Base-by-base conservation (phyloP, 2,888 invertebrate genomes). In the Drosophila parthenogenetica region DNA sequence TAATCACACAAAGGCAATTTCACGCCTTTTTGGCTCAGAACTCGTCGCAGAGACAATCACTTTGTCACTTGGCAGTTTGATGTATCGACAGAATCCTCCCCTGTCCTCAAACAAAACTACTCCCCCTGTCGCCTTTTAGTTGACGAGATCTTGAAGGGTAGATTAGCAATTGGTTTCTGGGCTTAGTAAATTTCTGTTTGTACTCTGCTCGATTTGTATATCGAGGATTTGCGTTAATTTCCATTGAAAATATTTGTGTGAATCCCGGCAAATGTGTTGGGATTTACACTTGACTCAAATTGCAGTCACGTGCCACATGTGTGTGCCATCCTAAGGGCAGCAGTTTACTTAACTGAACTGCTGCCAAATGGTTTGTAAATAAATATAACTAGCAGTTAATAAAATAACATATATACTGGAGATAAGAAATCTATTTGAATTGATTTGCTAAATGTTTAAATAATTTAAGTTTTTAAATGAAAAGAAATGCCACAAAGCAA, bases 1-100 rank as follows among this genome's bases (percentile, higher is more conserved):
- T 87, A 89, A 86, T 86, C 89, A 89, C 81, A 80, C 85, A 86
- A 88, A 86, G 79, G 82, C 89, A 90, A 90, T 90, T 90, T 90
- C 90, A 90, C 89, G 90, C 90, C 90, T 87, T 90, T 90, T 90
- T 79, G 86, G 86, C 77, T 35, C 69, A 17, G 39, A 14, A 29
- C 57, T 54, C 48, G 11, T 35, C 13, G 13, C 13, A 35, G 35
- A 35, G 35, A 35, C 35, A 35, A 35, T 35, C 35, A 35, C 35
- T 35, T 35, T 35, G 35, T 77, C 79, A 81, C 81, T 83, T 69
- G 68, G 67, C 73, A 76, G 68, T 85, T 82, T 87, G 86, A 86
- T 81, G 79, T 79, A 86, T 76, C 74, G 35, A 35, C 35, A 65
- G 35, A 69, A 40, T 42, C 61, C 54, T 46, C 55, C 60, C 46